Evolutionary conservation across 2,113 vertebrate genomes (phyloP).

Genomic region (Ursus arctos): DNA sequence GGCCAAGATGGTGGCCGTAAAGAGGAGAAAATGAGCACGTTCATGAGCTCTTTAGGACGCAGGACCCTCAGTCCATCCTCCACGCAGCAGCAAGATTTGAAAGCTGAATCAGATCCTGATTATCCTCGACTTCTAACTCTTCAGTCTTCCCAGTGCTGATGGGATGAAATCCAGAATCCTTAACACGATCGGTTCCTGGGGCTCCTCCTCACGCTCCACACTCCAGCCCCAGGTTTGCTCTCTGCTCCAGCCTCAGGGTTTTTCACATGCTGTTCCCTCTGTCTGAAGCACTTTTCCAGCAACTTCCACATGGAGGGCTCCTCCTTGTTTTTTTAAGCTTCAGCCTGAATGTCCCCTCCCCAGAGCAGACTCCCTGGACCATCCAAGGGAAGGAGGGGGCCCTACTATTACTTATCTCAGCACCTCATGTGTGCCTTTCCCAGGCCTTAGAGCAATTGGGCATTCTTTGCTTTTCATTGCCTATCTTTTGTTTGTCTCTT

Average conservation of each 20-base stretch:
- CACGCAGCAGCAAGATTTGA: background rate
- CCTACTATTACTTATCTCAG: background rate
- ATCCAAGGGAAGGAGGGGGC: background rate
- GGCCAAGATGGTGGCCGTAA: background rate
- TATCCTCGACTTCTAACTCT: background rate
- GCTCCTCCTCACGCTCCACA: background rate
- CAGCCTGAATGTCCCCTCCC: background rate
- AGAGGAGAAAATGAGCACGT: background rate
- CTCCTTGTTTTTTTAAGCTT: background rate
- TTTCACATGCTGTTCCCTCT: background rate
- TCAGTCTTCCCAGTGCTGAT: background rate
- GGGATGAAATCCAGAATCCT: background rate
- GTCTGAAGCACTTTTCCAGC: background rate
- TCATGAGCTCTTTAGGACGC: background rate
- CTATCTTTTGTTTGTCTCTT: background rate
- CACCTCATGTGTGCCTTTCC: too few species aligned
- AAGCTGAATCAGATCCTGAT: background rate
- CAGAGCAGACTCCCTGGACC: background rate
- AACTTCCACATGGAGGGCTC: background rate
- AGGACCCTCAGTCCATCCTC: background rate
- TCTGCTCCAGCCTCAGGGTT: background rate
- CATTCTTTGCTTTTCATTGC: background rate
- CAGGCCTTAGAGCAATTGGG: background rate
- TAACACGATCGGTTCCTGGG: fast-evolving
- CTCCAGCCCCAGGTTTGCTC: background rate